phyloP scores from a whole-genome alignment of 35 echinoderm and acorn worm genomes.

The Heliocidaris tuberculata region DNA sequence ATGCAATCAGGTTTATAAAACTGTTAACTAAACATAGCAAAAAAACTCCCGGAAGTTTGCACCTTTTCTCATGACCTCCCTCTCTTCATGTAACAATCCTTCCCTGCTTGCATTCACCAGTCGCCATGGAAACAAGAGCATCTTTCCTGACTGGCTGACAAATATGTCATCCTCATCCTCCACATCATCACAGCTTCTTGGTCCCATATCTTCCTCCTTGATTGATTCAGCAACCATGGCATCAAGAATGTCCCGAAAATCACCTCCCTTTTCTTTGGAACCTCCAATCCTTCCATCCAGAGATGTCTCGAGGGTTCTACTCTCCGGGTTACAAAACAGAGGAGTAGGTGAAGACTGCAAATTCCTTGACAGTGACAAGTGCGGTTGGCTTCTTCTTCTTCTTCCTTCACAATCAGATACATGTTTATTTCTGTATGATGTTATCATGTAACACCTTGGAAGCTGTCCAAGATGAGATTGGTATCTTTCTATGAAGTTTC shows the following conservation, averaged over 20 bases:
- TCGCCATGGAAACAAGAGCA: constrained; percentile 35
- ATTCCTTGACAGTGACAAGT: background rate
- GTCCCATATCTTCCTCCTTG: constrained; percentile 29
- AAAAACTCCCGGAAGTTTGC: background rate
- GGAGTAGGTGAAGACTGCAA: background rate
- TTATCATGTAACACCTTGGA: background rate
- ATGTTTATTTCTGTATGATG: background rate
- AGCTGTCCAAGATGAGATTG: background rate
- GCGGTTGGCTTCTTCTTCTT: background rate
- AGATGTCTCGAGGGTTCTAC: background rate
- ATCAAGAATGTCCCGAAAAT: background rate
- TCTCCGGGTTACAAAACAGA: background rate
- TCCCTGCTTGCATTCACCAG: constrained; percentile 13
- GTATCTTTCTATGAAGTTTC: background rate
- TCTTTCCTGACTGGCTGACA: constrained; percentile 39
- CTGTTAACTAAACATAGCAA: background rate
- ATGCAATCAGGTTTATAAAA: too few species aligned
- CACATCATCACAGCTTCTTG: background rate
- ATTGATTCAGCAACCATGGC: constrained; percentile 15
- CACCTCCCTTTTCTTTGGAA: background rate
- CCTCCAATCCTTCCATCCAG: background rate
- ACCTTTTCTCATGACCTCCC: background rate
- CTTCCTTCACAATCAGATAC: background rate
- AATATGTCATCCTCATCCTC: constrained; percentile 16
- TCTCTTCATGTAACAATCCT: background rate